These are phyloP conservation scores for Peromyscus eremicus DNA, from an alignment of 2,797 vertebrate species.

Conservation along the genomic window DNA sequence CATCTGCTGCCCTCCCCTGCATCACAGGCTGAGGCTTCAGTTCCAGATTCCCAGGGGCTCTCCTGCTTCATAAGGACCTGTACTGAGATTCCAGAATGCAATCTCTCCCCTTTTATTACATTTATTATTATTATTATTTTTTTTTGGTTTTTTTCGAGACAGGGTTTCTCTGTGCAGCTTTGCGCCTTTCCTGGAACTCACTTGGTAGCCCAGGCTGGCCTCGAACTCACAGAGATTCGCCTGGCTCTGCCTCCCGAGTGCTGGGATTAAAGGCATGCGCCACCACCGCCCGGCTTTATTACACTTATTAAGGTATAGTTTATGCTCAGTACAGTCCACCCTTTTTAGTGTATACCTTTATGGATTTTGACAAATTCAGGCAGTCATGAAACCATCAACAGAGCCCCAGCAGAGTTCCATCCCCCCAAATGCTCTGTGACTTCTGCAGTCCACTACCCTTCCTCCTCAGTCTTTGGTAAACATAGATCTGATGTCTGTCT, in stretches of 20 bases:
- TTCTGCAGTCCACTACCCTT: neutral
- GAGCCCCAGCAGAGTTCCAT: neutral
- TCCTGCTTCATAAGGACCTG: neutral
- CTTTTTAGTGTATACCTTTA: neutral
- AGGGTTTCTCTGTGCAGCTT: too few relatives aligned
- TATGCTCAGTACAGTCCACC: neutral
- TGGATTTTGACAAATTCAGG: neutral
- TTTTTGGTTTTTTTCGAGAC: too few relatives aligned
- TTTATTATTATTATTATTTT: too few relatives aligned
- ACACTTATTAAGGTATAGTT: neutral
- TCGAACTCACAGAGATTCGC: too few relatives aligned
- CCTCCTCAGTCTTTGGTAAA: neutral
- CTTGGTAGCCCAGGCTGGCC: too few relatives aligned
- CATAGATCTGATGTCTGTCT: neutral
- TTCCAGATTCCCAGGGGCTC: neutral
- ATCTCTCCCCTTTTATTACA: neutral
- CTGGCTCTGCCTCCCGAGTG: too few relatives aligned
- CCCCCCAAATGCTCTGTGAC: neutral
- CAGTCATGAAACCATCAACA: neutral
- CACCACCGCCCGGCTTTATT: too few relatives aligned
- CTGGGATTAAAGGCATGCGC: too few relatives aligned
- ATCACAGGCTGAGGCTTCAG: neutral
- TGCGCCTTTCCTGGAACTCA: too few relatives aligned
- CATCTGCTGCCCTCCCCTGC: accelerated
- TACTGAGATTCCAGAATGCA: neutral